A percentile compares a stretch with the other conserved stretches of the same genome.
These are phyloP conservation scores for Phyllotis vaccarum DNA, from an alignment of 2,797 vertebrate species.

Conservation along the genomic window DNA sequence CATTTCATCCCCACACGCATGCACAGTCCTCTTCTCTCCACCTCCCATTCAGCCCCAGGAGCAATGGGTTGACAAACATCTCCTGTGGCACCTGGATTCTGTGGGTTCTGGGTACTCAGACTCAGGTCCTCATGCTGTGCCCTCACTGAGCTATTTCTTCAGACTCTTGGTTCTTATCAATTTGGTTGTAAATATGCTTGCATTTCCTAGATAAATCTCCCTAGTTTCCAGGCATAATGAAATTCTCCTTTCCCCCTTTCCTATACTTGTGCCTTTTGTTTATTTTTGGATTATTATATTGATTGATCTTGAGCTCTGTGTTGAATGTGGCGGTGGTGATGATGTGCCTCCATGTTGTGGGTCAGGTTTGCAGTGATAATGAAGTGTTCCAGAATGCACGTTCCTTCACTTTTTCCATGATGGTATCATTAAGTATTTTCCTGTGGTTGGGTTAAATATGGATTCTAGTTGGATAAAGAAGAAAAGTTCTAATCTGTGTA, in stretches of 20 bases:
- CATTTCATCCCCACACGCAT: background rate
- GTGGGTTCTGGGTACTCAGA: background rate
- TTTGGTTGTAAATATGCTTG: background rate
- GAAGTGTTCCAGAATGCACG: background rate
- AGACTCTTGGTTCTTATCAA: background rate
- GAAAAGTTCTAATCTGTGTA: background rate
- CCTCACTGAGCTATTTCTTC: background rate
- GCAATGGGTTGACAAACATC: background rate
- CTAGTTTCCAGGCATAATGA: background rate
- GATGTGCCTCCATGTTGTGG: fast-evolving
- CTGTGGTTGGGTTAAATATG: background rate
- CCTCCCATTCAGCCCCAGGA: background rate
- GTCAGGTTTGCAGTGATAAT: background rate
- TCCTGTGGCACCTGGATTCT: background rate
- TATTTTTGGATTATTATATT: background rate
- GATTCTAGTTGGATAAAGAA: background rate
- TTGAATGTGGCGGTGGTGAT: background rate
- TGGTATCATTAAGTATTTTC: background rate
- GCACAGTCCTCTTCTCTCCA: background rate
- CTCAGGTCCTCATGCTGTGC: background rate
- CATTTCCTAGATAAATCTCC: background rate
- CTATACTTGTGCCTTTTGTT: background rate
- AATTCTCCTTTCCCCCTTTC: background rate
- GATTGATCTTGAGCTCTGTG: background rate
- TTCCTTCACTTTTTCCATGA: background rate